Conservation (phyloP, 2,888 invertebrate species). For the Andrena dorsata region DNA sequence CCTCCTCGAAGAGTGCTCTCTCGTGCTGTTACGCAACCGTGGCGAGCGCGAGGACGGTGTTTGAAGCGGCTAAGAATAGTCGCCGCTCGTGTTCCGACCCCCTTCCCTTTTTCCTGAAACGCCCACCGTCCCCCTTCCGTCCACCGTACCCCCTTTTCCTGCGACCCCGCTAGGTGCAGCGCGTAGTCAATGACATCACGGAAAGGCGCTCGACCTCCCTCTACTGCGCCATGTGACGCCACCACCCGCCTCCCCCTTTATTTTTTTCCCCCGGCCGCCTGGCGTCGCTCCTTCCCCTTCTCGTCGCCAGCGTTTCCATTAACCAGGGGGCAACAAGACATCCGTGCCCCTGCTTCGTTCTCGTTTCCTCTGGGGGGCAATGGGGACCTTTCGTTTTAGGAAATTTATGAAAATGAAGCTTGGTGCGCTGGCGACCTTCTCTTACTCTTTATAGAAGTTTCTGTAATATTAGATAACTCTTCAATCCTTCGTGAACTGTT, state of each 20-base stretch:
- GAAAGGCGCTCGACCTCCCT: conserved; percentile 50
- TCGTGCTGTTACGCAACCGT: conserved; percentile 66
- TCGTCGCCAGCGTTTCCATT: conserved; percentile 17
- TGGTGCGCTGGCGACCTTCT: too few species aligned
- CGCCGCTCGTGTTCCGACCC: conserved; percentile 63
- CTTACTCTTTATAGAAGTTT: too few species aligned
- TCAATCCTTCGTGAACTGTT: too few species aligned
- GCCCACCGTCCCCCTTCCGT: conserved; percentile 46
- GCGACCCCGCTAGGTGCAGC: conserved; percentile 30
- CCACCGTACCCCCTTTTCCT: conserved; percentile 51
- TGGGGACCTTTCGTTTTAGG: too few species aligned
- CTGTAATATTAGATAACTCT: too few species aligned
- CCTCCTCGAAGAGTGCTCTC: conserved; percentile 61
- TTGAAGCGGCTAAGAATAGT: conserved; percentile 70
- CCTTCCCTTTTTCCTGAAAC: conserved; percentile 64
- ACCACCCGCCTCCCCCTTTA: conserved; percentile 38
- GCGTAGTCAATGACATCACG: conserved; percentile 71
- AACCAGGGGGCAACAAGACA: not conserved
- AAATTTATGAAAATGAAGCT: too few species aligned
- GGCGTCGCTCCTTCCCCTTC: not conserved
- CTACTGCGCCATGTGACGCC: conserved; percentile 63
- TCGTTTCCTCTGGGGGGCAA: too few species aligned
- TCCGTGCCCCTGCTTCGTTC: too few species aligned
- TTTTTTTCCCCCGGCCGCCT: conserved; percentile 18
- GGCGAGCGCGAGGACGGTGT: conserved; percentile 60